Evolutionary conservation across 2,113 vertebrate species (phyloP).

Genomic region (Fulmarus glacialis): DNA sequence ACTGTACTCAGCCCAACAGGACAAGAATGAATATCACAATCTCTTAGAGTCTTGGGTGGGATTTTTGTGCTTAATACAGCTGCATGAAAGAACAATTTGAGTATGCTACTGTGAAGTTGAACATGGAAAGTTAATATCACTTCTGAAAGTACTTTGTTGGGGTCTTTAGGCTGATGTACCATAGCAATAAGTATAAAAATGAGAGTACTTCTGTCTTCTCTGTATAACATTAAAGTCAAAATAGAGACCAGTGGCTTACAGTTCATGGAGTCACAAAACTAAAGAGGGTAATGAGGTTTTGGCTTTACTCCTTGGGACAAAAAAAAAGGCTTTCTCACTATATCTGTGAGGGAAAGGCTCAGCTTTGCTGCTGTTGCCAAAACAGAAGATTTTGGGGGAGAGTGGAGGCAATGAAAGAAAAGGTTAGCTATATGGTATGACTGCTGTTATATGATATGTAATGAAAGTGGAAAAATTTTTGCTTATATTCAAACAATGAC

Average conservation of each 20-base stretch:
- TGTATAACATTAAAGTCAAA: background rate
- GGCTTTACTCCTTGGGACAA: background rate
- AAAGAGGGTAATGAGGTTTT: background rate
- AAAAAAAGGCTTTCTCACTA: background rate
- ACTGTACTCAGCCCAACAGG: background rate
- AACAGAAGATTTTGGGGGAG: background rate
- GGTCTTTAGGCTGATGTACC: background rate
- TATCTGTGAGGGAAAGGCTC: background rate
- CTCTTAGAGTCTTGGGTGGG: background rate
- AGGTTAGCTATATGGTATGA: background rate
- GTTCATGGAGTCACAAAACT: background rate
- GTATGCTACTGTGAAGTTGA: background rate
- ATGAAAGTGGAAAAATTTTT: background rate
- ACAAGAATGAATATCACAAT: background rate
- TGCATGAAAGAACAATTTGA: background rate
- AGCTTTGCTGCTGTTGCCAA: background rate
- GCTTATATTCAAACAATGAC: background rate
- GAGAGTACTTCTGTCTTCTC: background rate
- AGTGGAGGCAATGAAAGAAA: background rate
- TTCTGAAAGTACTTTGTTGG: background rate
- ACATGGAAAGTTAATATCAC: background rate
- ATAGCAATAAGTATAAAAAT: background rate
- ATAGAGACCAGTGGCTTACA: background rate
- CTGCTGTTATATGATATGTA: background rate
- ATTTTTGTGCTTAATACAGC: background rate